Evolutionary conservation across 2,113 vertebrate genomes (phyloP).

Genomic region (Agapornis roseicollis): DNA sequence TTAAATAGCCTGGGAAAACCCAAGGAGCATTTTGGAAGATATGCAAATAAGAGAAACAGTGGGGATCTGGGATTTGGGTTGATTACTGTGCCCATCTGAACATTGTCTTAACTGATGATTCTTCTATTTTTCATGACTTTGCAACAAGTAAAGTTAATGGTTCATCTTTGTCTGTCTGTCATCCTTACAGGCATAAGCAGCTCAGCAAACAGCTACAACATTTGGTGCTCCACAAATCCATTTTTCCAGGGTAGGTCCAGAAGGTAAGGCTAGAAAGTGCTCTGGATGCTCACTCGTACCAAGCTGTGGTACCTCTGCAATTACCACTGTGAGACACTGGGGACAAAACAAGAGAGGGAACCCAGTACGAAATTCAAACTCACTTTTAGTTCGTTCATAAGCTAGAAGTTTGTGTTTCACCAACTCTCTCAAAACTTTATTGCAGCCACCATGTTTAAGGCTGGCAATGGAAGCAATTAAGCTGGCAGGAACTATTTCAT

Average conservation of each 20-base stretch:
- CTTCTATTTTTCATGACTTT: background rate
- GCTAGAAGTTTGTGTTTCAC: conserved; percentile 90
- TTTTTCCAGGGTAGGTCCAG: background rate
- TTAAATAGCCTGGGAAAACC: background rate
- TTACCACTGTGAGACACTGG: rapidly evolving
- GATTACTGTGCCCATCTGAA: background rate
- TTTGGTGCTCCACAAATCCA: background rate
- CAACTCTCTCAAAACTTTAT: conserved; percentile 91
- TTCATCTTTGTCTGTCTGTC: background rate
- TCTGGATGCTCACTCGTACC: rapidly evolving
- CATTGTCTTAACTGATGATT: background rate
- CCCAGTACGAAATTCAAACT: conserved; percentile 37
- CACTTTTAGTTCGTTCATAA: conserved; percentile 90
- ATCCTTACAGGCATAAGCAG: background rate
- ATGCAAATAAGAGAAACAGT: background rate
- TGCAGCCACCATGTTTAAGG: conserved; percentile 94
- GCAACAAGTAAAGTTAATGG: background rate
- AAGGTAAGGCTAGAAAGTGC: background rate
- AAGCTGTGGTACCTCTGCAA: background rate
- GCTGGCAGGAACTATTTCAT: conserved; percentile 93
- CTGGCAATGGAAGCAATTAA: conserved; percentile 93
- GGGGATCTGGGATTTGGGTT: background rate
- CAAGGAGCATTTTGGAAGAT: background rate
- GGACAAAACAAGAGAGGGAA: background rate
- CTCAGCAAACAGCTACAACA: background rate